Percentiles rank a stretch among this genome's conserved stretches.
Evolutionary conservation across 2,888 invertebrate species (phyloP).

Genomic region (Cryptocephalus primarius): DNA sequence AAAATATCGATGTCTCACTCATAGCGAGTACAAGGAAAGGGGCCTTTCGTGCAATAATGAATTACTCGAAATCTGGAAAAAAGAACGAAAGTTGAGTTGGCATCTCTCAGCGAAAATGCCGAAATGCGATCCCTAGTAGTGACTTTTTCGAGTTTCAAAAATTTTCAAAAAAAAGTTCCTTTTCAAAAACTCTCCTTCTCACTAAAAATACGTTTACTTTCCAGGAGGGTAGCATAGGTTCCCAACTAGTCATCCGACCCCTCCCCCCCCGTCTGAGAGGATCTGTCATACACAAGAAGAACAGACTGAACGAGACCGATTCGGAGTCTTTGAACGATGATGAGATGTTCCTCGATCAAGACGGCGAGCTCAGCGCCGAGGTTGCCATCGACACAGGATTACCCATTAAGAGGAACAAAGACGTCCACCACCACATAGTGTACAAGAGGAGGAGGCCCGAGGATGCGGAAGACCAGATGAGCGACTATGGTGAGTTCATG

Average conservation of each 20-base stretch:
- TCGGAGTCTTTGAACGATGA: constrained; percentile 41
- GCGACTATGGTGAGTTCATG: constrained; percentile 66
- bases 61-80: too few relatives aligned
- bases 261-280: constrained; percentile 58
- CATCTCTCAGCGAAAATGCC: too few relatives aligned
- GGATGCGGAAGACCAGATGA: constrained; percentile 50
- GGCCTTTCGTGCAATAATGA: too few relatives aligned
- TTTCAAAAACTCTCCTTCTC: too few relatives aligned
- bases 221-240: constrained; percentile 88
- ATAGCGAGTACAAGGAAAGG: too few relatives aligned
- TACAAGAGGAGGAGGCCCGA: constrained; percentile 52
- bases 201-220: neutral
- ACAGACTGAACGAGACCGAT: constrained; percentile 9
- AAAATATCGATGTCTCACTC: too few relatives aligned
- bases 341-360: constrained; percentile 60
- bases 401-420: constrained; percentile 38
- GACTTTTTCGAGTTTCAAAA: too few relatives aligned
- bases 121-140: too few relatives aligned
- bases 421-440: constrained; percentile 59
- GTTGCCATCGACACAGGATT: constrained; percentile 54
- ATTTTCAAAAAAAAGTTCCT: too few relatives aligned
- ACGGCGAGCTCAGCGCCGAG: constrained; percentile 51
- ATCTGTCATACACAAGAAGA: constrained; percentile 19
- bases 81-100: too few relatives aligned
- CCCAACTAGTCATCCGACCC: constrained; percentile 79